Conservation (phyloP, 2,797 vertebrate genomes). For the Poeciliopsis gracilis region DNA sequence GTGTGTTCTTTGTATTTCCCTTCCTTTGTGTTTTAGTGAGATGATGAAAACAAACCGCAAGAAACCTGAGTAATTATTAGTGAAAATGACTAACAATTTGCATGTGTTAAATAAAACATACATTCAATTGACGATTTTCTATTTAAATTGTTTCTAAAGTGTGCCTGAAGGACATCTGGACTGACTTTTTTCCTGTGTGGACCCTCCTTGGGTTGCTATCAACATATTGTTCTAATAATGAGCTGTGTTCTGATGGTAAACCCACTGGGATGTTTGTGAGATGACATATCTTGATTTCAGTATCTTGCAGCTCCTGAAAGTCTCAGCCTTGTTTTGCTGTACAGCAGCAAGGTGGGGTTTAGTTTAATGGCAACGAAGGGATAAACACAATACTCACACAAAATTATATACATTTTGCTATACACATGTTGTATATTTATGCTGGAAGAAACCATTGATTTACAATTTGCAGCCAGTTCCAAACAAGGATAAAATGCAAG, state of each 20-base stretch:
- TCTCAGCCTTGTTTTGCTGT: constrained; percentile 26
- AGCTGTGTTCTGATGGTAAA: constrained; percentile 43
- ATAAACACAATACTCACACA: not conserved
- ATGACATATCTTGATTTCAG: constrained; percentile 53
- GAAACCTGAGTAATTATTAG: not conserved
- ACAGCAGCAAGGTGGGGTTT: constrained; percentile 37
- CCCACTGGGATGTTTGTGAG: constrained; percentile 38
- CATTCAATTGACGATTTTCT: not conserved
- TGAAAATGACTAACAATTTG: not conserved
- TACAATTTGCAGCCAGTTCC: constrained; percentile 7
- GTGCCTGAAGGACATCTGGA: constrained; percentile 29
- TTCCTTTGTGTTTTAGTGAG: not conserved
- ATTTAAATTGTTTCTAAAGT: not conserved
- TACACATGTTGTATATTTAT: not conserved
- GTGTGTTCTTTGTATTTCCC: not conserved
- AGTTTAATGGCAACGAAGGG: constrained; percentile 7
- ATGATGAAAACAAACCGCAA: not conserved
- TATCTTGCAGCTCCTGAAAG: constrained; percentile 33
- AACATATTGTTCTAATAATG: constrained; percentile 50
- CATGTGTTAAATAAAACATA: not conserved
- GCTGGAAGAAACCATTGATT: constrained; percentile 3
- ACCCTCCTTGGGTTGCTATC: constrained; percentile 24
- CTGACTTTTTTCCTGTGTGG: constrained; percentile 22
- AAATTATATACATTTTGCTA: constrained; percentile 1
- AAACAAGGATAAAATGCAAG: constrained; percentile 3